Conservation (phyloP, 30 jellyfish, hydroid and myxozoan genomes). For the Chironex yamaguchii region DNA sequence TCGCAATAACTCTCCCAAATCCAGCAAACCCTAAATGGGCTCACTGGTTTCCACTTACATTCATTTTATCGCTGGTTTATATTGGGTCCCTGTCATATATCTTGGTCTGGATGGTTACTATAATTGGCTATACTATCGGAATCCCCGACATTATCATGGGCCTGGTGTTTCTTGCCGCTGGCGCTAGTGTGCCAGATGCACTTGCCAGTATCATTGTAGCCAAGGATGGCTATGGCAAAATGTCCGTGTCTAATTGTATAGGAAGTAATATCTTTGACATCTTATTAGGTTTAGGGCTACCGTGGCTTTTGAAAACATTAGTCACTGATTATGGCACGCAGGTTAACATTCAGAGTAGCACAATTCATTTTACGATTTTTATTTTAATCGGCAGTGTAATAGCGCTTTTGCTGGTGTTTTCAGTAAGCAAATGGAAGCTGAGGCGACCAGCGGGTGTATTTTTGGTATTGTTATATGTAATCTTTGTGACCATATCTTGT, state of each 20-base stretch:
- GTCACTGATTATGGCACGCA: slow-evolving; percentile 75
- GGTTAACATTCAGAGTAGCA: slow-evolving; percentile 74
- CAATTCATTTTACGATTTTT: slow-evolving; percentile 76
- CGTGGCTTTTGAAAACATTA: slow-evolving; percentile 93
- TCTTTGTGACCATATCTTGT: slow-evolving; percentile 73
- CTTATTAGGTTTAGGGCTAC: slow-evolving; percentile 94
- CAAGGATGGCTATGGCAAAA: slow-evolving; percentile 85
- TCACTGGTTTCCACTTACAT: slow-evolving; percentile 77
- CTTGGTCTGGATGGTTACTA: slow-evolving; percentile 96
- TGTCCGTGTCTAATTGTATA: slow-evolving; percentile 94
- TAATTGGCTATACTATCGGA: slow-evolving; percentile 85
- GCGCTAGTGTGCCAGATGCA: slow-evolving; percentile 99
- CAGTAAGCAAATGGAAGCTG: slow-evolving; percentile 79
- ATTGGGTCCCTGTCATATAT: slow-evolving; percentile 85
- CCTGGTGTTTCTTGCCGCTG: slow-evolving; percentile 87
- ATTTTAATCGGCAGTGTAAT: slow-evolving; percentile 80
- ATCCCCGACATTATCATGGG: slow-evolving; percentile 99
- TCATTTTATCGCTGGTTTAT: slow-evolving; percentile 82
- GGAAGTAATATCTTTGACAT: slow-evolving; percentile 98
- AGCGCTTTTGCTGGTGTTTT: slow-evolving; percentile 67
- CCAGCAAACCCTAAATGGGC: slow-evolving; percentile 74
- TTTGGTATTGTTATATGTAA: slow-evolving; percentile 65
- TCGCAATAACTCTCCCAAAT: slow-evolving; percentile 86
- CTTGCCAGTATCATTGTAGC: slow-evolving; percentile 95
- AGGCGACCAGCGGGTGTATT: slow-evolving; percentile 72